Evolutionary conservation across 2,797 vertebrate genomes (phyloP).

Genomic region (Melanogrammus aeglefinus): DNA sequence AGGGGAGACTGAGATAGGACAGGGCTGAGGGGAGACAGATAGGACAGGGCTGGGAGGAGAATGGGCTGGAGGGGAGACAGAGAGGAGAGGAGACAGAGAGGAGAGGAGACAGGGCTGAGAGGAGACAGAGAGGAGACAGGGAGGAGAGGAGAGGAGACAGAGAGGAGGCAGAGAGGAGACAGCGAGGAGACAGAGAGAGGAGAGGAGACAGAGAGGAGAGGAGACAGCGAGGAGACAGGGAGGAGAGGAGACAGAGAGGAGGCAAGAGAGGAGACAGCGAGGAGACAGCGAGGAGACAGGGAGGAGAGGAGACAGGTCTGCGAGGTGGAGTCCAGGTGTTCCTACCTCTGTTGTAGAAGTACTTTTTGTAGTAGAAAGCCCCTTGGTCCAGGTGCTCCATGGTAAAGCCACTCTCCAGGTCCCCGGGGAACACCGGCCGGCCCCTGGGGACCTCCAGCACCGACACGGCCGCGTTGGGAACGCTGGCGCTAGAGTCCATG

Average conservation of each 20-base stretch:
- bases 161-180: too few relatives aligned
- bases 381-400: slow-evolving; percentile 86
- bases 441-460: slow-evolving; percentile 82
- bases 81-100: too few relatives aligned
- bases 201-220: too few relatives aligned
- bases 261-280: not conserved
- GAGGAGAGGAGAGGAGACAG: too few relatives aligned
- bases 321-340: not conserved
- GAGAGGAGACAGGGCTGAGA: too few relatives aligned
- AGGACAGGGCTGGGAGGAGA: too few relatives aligned
- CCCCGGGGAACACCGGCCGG: slow-evolving; percentile 78
- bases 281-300: too few relatives aligned
- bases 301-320: not conserved
- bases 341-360: slow-evolving; percentile 87
- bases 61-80: too few relatives aligned
- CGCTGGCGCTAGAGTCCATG: slow-evolving; percentile 82
- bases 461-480: slow-evolving; percentile 84
- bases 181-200: too few relatives aligned
- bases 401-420: slow-evolving; percentile 83
- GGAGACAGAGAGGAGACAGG: too few relatives aligned
- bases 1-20: too few relatives aligned
- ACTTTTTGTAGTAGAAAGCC: slow-evolving; percentile 85
- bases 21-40: too few relatives aligned
- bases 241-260: not conserved
- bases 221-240: not conserved